Percentiles rank a stretch among this genome's conserved stretches.
These are phyloP conservation scores for Hemiprocne comata DNA, from an alignment of 2,113 vertebrate species.

Conservation along the genomic window DNA sequence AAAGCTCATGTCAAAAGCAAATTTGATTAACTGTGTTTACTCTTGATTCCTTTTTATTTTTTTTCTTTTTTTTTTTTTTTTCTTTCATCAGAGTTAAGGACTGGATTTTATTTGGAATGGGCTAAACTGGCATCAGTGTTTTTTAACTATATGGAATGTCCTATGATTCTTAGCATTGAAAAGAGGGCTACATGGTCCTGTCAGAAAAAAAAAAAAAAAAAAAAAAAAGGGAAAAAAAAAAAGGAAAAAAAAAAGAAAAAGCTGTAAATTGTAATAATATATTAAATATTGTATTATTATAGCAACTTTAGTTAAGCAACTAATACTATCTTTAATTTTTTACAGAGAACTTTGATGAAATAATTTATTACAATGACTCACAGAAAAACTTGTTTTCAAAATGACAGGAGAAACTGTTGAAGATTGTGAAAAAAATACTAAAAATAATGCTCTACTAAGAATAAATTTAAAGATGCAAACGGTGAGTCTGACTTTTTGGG, in stretches of 20 bases:
- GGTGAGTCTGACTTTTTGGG: constrained; percentile 49
- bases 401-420: constrained; percentile 44
- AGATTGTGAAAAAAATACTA: constrained; percentile 58
- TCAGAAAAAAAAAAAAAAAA: neutral
- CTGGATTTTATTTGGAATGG: constrained; percentile 55
- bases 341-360: constrained; percentile 52
- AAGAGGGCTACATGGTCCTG: constrained; percentile 38
- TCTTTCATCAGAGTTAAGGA: constrained; percentile 25
- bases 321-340: constrained; percentile 68
- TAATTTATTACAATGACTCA: constrained; percentile 68
- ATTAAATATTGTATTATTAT: constrained; percentile 62
- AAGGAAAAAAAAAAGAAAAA: neutral
- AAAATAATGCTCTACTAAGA: constrained; percentile 47
- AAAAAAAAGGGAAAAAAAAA: neutral
- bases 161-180: constrained; percentile 35
- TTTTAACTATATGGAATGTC: constrained; percentile 46
- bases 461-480: constrained; percentile 60
- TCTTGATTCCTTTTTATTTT: neutral
- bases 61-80: neutral
- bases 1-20: constrained; percentile 30
- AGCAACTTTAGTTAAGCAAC: constrained; percentile 53
- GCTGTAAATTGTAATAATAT: constrained; percentile 49
- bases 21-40: constrained; percentile 17
- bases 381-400: constrained; percentile 66
- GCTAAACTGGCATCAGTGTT: neutral